Base-by-base conservation (phyloP, 2,888 invertebrate genomes). In the Macrophya annulata region DNA sequence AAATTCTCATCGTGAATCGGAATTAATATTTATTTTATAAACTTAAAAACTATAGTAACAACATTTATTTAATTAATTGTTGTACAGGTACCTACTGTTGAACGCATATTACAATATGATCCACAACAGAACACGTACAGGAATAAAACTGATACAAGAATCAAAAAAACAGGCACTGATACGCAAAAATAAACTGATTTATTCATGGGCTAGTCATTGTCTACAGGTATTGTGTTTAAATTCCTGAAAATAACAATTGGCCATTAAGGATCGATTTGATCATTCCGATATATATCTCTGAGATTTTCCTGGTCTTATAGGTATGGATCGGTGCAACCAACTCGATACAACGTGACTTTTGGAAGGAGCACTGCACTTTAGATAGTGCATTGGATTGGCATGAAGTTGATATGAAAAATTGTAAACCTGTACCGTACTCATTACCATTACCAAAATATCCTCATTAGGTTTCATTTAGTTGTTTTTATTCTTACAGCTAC, bases 81-180 rank as follows among this genome's bases (percentile, higher is more conserved):
- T 93, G n/a, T n/a, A n/a, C 87, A 96, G 95, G 89, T 94, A 94
- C 86, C 92, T 92, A 65, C 91, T 96, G 37, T 88, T 96, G 87
- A 94, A 93, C 87, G 95, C 95, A 0, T 96, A 96, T 89, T 95
- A 94, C 88, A 88, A 93, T 74, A 94, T 94, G 89, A 94, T 95
- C 25, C 91, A 90, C 84, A 93, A 93, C n/a, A 94, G 94, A 65
- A 94, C 93, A 86, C 90, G 88, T 17, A 87, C 88, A 0, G 94
- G 94, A 0, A 92, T 92, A 45, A 94, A 88, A 77, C 88, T 94
- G 72, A 86, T 96, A 83, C 91, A 91, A 65, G 94, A 93, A 87
- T 93, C 94, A 0, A 91, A 92, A 55, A 93, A 92, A 12, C 21
- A 91, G 0, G 94, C 95, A 0, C 90, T 90, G 37, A 90, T 93